Evolutionary conservation across 2,888 invertebrate genomes (phyloP).

Genomic region (Didymodactylos carnosus): DNA sequence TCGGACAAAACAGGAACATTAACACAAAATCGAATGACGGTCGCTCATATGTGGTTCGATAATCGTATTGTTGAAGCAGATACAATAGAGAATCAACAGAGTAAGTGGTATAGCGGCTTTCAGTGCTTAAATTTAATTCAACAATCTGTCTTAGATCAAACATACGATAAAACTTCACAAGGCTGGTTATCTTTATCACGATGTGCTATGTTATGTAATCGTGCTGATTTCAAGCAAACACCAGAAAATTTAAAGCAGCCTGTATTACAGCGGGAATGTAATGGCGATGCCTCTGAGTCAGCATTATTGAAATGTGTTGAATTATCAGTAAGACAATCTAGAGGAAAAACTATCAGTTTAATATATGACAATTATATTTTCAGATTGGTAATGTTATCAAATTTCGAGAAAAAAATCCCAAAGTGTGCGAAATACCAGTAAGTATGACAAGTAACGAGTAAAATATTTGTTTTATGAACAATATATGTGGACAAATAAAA

Average conservation of each 20-base stretch:
- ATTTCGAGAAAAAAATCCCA: constrained; percentile 28
- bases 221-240: constrained; percentile 89
- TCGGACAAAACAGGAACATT: constrained; percentile 98
- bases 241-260: constrained; percentile 59
- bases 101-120: constrained; percentile 39
- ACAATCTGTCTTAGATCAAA: background rate
- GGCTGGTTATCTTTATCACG: constrained; percentile 65
- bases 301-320: constrained; percentile 35
- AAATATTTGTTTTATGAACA: no score
- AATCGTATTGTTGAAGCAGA: constrained; percentile 95
- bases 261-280: constrained; percentile 29
- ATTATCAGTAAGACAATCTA: constrained; percentile 15
- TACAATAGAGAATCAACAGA: constrained; percentile 92
- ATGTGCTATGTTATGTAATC: constrained; percentile 84
- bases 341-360: no score
- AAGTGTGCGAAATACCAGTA: constrained; percentile 37
- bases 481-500: no score
- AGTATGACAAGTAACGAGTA: constrained; percentile 39
- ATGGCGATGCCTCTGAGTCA: constrained; percentile 38
- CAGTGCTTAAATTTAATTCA: background rate
- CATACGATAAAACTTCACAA: constrained; percentile 62
- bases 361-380: background rate
- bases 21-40: constrained; percentile 97
- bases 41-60: constrained; percentile 97
- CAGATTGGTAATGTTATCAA: constrained; percentile 29